Conservation (phyloP, 2,888 invertebrate genomes). For the Diarsia brunnea region DNA sequence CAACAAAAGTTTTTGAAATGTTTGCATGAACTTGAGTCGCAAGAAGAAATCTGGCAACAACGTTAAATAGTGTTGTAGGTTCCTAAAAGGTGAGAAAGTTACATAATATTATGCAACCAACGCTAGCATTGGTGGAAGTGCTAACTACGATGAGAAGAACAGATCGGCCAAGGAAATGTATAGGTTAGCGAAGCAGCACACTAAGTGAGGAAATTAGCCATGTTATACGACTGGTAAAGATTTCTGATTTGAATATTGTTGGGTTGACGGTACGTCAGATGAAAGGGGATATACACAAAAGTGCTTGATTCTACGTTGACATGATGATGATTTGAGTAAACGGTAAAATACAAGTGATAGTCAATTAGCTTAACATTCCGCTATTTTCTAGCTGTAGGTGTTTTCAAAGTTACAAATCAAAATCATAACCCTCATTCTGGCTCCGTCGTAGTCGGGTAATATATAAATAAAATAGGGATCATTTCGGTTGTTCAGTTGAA, state of each 20-base stretch:
- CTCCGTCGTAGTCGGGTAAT: too few relatives aligned
- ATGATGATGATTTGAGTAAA: not conserved
- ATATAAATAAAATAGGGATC: not conserved
- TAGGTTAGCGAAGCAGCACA: not conserved
- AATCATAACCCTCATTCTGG: too few relatives aligned
- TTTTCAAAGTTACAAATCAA: not conserved
- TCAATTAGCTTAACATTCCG: not conserved
- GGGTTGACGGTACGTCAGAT: not conserved
- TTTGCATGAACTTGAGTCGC: conserved; percentile 15
- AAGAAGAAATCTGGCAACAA: not conserved
- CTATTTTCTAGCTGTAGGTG: not conserved
- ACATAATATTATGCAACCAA: conserved; percentile 66
- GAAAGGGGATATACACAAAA: not conserved
- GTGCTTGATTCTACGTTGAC: not conserved
- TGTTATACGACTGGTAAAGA: not conserved
- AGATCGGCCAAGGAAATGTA: conserved; percentile 13
- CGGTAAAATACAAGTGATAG: not conserved
- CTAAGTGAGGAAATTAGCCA: not conserved
- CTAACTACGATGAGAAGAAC: conserved; percentile 62
- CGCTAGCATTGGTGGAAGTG: conserved; percentile 51
- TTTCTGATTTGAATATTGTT: not conserved
- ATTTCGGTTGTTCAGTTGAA: not conserved
- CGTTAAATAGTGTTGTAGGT: conserved; percentile 12
- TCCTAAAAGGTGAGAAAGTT: conserved; percentile 57
- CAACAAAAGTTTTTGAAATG: not conserved